Evolutionary conservation across 2,797 vertebrate genomes (phyloP).

Genomic region (Clarias pachynema): DNA sequence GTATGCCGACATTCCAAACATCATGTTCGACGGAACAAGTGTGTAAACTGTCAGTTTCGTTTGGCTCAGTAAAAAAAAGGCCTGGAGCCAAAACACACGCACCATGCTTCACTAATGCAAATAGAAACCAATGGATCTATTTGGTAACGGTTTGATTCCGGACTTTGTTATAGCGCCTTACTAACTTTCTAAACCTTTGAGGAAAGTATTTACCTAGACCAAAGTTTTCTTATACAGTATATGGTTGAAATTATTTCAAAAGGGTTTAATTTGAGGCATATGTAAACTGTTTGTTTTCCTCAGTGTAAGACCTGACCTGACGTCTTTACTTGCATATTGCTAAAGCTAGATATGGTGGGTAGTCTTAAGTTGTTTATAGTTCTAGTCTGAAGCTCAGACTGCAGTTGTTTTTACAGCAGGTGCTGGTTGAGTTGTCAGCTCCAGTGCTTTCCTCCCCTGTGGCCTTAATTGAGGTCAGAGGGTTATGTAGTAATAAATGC

Average conservation of each 20-base stretch:
- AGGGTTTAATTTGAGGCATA: not conserved
- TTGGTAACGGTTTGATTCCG: not conserved
- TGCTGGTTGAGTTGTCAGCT: constrained; percentile 26
- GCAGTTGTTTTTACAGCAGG: constrained; percentile 36
- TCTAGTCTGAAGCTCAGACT: constrained; percentile 1
- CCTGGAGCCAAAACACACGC: constrained; percentile 21
- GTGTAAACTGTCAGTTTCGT: constrained; percentile 13
- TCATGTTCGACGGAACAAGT: constrained; percentile 9
- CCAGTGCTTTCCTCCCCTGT: not conserved
- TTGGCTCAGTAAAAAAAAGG: constrained; percentile 27
- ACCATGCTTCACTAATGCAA: not conserved
- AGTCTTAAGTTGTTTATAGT: constrained; percentile 14
- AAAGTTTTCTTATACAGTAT: not conserved
- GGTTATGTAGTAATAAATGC: constrained; percentile 16
- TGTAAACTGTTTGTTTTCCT: not conserved
- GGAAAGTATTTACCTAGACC: not conserved
- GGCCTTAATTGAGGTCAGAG: constrained; percentile 25
- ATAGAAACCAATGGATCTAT: constrained; percentile 13
- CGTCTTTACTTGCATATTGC: not conserved
- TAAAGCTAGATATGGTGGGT: not conserved
- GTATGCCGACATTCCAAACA: not conserved
- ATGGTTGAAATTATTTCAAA: not conserved
- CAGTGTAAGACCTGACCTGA: not conserved
- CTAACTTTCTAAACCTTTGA: not conserved
- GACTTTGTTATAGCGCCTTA: not conserved